Percentiles rank a stretch among this genome's conserved stretches.
These are phyloP conservation scores for Melangyna quadrimaculata DNA, from an alignment of 2,888 invertebrate species.

Conservation along the genomic window DNA sequence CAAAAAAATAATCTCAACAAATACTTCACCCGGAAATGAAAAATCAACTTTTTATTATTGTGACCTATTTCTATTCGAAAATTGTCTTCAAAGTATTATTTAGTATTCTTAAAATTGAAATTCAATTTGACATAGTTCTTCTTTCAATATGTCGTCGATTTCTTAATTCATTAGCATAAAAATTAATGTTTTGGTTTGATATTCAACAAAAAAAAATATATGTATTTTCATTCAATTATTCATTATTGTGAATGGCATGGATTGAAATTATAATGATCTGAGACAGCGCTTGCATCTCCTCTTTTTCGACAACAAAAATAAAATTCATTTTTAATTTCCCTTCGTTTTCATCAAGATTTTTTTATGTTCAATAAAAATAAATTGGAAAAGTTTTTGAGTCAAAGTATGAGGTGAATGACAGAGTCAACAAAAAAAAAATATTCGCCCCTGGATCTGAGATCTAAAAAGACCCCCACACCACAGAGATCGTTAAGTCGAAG, in stretches of 20 bases:
- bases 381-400: not conserved
- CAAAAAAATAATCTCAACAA: not conserved
- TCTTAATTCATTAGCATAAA: not conserved
- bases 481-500: constrained; percentile 1
- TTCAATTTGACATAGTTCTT: not conserved
- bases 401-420: not conserved
- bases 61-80: constrained; percentile 2
- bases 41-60: not conserved
- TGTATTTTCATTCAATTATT: not conserved
- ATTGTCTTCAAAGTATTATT: not conserved
- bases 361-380: constrained; percentile 9
- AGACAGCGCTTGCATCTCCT: not conserved
- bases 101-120: not conserved
- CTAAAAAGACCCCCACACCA: not conserved
- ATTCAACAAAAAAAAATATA: not conserved
- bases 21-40: not conserved
- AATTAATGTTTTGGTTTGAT: not conserved
- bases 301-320: not conserved
- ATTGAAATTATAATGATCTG: not conserved
- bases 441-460: not conserved
- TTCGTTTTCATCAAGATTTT: not conserved
- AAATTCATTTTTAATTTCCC: not conserved
- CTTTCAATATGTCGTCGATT: not conserved
- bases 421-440: not conserved
- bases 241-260: constrained; percentile 17